Conservation (phyloP, 2,113 vertebrate species). For the Tachysurus fulvidraco region DNA sequence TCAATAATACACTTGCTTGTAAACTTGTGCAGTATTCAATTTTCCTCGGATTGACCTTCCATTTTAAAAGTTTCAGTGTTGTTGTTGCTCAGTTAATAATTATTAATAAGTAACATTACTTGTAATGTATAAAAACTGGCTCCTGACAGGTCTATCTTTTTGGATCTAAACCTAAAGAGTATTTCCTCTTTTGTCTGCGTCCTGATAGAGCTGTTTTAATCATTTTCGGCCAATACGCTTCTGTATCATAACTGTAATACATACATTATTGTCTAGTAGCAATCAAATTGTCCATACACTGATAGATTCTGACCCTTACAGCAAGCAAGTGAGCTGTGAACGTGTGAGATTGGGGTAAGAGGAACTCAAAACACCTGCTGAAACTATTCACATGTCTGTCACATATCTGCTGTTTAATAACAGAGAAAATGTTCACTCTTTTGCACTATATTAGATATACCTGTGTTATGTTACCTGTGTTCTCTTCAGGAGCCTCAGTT, state of each 20-base stretch:
- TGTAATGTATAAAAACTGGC: background rate
- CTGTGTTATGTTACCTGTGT: background rate
- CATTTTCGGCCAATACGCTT: background rate
- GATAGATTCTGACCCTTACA: background rate
- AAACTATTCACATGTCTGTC: background rate
- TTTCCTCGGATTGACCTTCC: background rate
- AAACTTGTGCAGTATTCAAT: background rate
- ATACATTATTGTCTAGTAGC: background rate
- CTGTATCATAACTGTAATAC: background rate
- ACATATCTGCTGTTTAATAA: background rate
- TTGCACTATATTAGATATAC: background rate
- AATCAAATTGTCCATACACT: background rate
- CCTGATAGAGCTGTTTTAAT: background rate
- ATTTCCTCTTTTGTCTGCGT: background rate
- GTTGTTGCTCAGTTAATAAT: background rate
- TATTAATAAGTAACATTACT: background rate
- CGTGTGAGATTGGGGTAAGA: background rate
- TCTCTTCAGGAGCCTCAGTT: background rate
- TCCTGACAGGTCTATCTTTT: background rate
- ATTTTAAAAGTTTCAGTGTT: background rate
- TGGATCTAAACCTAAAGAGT: background rate
- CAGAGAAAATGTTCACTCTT: background rate
- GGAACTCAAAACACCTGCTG: background rate
- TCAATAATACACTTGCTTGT: background rate
- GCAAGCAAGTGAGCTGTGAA: background rate